Evolutionary conservation across 2,888 invertebrate species (phyloP), one percentile per base, ranked within the genome.

Genomic region (Cephus runcator): DNA sequence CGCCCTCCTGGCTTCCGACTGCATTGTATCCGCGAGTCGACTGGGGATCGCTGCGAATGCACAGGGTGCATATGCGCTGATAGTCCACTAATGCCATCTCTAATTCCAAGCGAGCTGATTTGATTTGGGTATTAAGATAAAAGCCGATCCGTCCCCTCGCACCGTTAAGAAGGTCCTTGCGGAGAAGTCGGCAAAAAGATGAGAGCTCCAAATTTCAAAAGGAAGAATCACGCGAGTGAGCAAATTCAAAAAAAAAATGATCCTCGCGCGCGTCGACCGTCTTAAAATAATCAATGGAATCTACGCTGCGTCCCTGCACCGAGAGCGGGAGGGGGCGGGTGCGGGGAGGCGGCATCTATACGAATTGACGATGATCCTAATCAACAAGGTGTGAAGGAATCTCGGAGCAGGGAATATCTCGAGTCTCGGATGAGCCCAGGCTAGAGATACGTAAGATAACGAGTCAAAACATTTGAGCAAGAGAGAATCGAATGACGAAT

Each of bases 91-190:
- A 90, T 91, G 90, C 91, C 90, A 87, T 90, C 90, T 91, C 90
- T 91, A 91, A 91, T 91, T 91, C 91, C 90, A 86, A 88, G 85
- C 88, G 89, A 88, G 91, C 89, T 91, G 91, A 91, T 91, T 91
- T 91, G 91, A 91, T 91, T 91, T 90, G 81, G 88, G 90, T 87
- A 91, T 91, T 90, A 90, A 91, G 91, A 91, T 91, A 91, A 91
- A 91, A 86, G 89, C 84, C 82, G 78, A 83, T 56, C 30, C 77
- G 69, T 69, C 34, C 77, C 31, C 79, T 74, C 80, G 73, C 80
- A 36, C 74, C 31, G 73, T 12, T 1, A 15, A 40, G 40, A 40
- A 15, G 40, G 40, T 4, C 40, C 15, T 40, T 4, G 15, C 12
- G 4, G 40, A 15, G 15, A 15, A 4, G 40, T 40, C 4, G 15